Base-by-base conservation (phyloP, 2,113 vertebrate genomes). In the Anas platyrhynchos region DNA sequence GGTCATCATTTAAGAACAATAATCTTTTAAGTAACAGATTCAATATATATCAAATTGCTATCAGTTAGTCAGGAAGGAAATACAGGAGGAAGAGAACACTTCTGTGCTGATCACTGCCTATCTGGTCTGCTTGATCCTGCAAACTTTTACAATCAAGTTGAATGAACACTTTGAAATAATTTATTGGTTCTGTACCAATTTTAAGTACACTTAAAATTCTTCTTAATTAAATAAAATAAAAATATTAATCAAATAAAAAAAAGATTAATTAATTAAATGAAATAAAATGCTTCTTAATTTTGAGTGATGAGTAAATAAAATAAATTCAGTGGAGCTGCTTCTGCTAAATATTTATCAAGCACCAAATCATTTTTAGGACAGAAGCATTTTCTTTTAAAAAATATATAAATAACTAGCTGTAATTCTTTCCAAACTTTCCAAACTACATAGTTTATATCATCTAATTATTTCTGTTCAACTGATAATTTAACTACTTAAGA, bases 391-490 rank as follows among this genome's bases (percentile, higher is more conserved):
- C 17, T 82, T 84, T 56, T 43, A 38, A 84, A 91, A 41, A 41
- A 41, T 41, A 13, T 41, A 41, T 13, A 41, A 41, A 41, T 41
- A 41, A 41, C 41, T 41, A 41, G 32, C 6, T 11, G 2, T 25
- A 74, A 36, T 61, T 68, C 43, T 84, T 92, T 94, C n/a, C 52
- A 84, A 82, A 86, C 43, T 84, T 92, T 94, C n/a, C 52, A 84
- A 82, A 86, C 43, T 79, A 14, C 34, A 38, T 32, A 67, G 48
- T 25, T 88, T 71, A 27, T 38, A 4, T n/a, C 34, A 69, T 72
- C 55, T 69, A 67, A 16, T 32, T 82, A 8, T 86, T 77, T 84
- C 73, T 74, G 41, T 76, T 85, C 74, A 66, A 8, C 38, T 87
- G 54, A 54, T 86, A 62, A 86, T 90, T 76, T 82, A 65, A 27